Conservation (phyloP, 2,797 vertebrate species). For the Catharus ustulatus region DNA sequence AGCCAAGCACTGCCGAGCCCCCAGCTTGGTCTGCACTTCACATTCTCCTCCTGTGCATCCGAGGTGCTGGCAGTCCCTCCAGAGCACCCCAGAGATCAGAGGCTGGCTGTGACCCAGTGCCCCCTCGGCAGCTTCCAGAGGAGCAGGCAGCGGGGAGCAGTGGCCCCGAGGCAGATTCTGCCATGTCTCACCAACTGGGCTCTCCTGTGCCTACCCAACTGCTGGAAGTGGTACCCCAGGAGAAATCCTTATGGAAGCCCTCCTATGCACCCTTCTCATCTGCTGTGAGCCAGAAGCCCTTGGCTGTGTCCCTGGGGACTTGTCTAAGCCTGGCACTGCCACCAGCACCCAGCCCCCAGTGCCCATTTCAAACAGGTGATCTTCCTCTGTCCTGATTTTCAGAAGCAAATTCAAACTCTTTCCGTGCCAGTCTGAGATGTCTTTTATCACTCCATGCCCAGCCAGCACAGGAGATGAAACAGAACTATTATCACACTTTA, state of each 20-base stretch:
- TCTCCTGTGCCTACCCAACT: neutral
- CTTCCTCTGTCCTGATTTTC: neutral
- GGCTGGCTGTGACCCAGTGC: accelerated
- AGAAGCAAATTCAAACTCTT: neutral
- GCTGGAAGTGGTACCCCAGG: neutral
- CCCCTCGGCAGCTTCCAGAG: neutral
- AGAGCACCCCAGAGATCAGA: accelerated
- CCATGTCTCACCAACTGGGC: no score
- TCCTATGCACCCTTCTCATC: neutral
- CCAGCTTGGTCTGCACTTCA: neutral
- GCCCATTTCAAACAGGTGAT: neutral
- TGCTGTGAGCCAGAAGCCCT: neutral
- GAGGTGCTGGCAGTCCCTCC: accelerated
- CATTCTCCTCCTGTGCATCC: neutral
- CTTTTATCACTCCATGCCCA: neutral
- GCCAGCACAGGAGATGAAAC: neutral
- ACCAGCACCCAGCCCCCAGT: neutral
- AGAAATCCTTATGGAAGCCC: neutral
- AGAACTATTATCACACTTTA: constrained; percentile 10
- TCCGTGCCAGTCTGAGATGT: neutral
- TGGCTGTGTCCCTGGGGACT: accelerated
- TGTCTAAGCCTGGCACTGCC: neutral
- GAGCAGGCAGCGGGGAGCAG: neutral
- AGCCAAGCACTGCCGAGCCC: neutral
- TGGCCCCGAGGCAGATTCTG: neutral